Base-by-base conservation (phyloP, 2,888 invertebrate genomes). In the Morpho achilles region DNA sequence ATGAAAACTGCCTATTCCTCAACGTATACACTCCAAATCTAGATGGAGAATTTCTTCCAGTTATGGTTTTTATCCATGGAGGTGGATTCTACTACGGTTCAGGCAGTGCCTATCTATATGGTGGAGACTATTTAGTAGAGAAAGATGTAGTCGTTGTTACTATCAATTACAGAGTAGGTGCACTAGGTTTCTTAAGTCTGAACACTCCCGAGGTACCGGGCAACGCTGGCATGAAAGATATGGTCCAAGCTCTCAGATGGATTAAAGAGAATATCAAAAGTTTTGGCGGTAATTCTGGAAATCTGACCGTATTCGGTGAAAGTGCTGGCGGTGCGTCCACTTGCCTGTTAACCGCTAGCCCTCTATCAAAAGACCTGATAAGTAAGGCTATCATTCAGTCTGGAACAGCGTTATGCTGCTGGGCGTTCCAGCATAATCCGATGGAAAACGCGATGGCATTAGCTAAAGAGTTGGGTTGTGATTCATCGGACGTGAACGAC, bases 1-100 rank as follows among this genome's bases (percentile, higher is more conserved):
- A 80, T 53, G 95, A 95, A 67, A 94, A 95, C 76, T 95, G 95
- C 67, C 87, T 95, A 0, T 94, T 93, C 73, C 82, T 95, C 2
- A 95, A 94, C 73, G 91, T 95, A 0, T 94, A 93, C 79, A 92
- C 93, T 0, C 93, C 94, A 0, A 91, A 87, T 63, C 75, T 94
- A 50, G 89, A 91, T 50, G 80, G 82, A 0, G 80, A 79, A 1
- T 82, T 84, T 69, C 78, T 87, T 0, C 92, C 93, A 0, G 92
- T 93, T 7, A 92, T 93, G 92, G 75, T 93, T 2, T 93, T 77
- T 75, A 82, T 92, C 53, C 93, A 93, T 49, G 93, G 93, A 2
- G 92, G 93, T 0, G 92, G 84, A 0, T 91, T 91, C 68, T 71
- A 80, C 7, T 84, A 75, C 7, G 93, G 93, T 0, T 91, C 92